phyloP scores from a whole-genome alignment of 2,797 vertebrate genomes.

The Ammospiza maritima region DNA sequence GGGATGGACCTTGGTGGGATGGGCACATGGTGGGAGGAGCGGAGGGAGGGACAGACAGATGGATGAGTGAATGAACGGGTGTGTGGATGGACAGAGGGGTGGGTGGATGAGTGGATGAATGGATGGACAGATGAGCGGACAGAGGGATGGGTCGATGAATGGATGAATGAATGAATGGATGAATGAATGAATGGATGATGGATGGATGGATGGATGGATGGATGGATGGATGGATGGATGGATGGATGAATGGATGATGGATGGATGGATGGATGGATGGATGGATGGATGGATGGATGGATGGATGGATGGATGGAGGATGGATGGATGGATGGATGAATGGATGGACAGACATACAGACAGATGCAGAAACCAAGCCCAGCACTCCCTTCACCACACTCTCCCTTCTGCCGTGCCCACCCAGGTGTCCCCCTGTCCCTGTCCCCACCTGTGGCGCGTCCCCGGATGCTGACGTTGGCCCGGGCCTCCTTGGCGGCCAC shows the following conservation, averaged over 20 bases:
- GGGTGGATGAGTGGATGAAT: not conserved
- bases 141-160: too few relatives aligned
- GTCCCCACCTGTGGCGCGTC: slow-evolving; percentile 53
- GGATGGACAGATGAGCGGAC: too few relatives aligned
- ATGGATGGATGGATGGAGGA: too few relatives aligned
- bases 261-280: too few relatives aligned
- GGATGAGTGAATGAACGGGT: too few relatives aligned
- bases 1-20: not conserved
- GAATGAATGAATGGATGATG: not conserved
- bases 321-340: accelerated
- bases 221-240: too few relatives aligned
- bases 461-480: slow-evolving; percentile 73
- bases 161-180: not conserved
- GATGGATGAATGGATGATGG: too few relatives aligned
- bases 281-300: too few relatives aligned
- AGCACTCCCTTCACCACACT: too few relatives aligned
- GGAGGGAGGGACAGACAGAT: not conserved
- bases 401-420: not conserved
- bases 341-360: accelerated
- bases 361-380: not conserved
- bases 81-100: too few relatives aligned
- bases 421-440: not conserved
- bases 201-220: not conserved
- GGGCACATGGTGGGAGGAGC: not conserved
- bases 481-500: slow-evolving; percentile 72